Evolutionary conservation across 2,888 invertebrate genomes (phyloP), one percentile per base, ranked within the genome.

Genomic region (Xestia sexstrigata): DNA sequence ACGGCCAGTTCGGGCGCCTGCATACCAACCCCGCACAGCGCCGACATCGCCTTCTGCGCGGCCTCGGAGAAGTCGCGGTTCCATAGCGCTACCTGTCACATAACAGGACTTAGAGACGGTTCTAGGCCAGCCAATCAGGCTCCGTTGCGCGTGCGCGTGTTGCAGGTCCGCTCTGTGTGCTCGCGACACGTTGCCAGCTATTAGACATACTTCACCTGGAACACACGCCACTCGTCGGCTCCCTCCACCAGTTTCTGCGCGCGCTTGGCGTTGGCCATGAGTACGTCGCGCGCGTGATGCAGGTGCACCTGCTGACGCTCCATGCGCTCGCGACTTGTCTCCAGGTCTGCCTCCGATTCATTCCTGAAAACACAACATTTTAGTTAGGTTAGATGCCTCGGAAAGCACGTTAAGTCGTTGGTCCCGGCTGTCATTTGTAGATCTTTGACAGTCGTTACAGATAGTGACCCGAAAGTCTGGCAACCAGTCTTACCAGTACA

Each of bases 241-340:
- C 92, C 93, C 7, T 95, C 95, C 45, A 96, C 90, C 0, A 96
- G 91, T 80, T 94, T 95, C 87, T 93, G 93, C 62, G 96, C 96
- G 58, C 96, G 95, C 70, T 87, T 92, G 58, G 93, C 89, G 89
- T 95, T 94, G 26, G 83, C 78, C 4, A 83, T 86, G 74, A 94
- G 93, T n/a, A 94, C 82, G 3, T 95, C 95, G 35, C 89, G 92
- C 45, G 96, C 95, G 85, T 95, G 94, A 71, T 93, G 92, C 49
- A 96, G 89, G 3, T 93, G 93, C 15, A 67, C 86, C 85, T 94
- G 93, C 58, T 96, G 95, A 0, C 94, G 92, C 49, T 90, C 81
- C 81, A 94, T 84, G n/a, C 93, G 91, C 42, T 95, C 95, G 20
- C 93, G 94, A 0, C 90, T 88, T 23, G 82, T 83, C 11, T 96